Percentiles rank a stretch among this genome's conserved stretches.
Conservation (phyloP, 2,797 vertebrate genomes). For the Vespertilio murinus region DNA sequence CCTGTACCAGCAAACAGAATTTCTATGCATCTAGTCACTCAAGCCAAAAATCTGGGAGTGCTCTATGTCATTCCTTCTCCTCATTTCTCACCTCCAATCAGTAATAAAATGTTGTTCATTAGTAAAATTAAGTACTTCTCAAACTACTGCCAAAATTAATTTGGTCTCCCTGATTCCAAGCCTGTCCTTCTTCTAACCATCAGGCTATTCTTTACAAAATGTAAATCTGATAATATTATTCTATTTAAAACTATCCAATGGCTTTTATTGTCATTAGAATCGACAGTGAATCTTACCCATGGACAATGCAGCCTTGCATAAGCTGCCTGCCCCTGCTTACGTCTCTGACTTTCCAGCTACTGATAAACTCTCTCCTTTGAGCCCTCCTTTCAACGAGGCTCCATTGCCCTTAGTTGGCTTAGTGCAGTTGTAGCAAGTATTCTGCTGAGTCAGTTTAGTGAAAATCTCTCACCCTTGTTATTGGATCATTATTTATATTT, state of each 20-base stretch:
- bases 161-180: neutral
- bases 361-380: neutral
- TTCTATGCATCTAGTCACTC: neutral
- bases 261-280: constrained; percentile 1
- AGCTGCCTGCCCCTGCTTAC: neutral
- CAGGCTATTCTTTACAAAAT: constrained; percentile 15
- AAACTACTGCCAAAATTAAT: neutral
- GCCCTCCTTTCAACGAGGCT: neutral
- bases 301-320: neutral
- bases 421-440: neutral
- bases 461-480: neutral
- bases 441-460: neutral
- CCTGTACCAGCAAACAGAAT: neutral
- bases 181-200: neutral
- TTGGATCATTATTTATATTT: neutral
- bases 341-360: neutral
- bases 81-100: neutral
- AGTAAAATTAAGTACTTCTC: neutral
- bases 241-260: neutral
- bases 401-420: neutral
- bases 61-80: neutral
- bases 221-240: neutral
- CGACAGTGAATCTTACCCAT: neutral
- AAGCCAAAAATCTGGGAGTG: neutral
- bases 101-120: neutral